Base-by-base conservation (phyloP, 2,797 vertebrate genomes). In the Falco berigora region DNA sequence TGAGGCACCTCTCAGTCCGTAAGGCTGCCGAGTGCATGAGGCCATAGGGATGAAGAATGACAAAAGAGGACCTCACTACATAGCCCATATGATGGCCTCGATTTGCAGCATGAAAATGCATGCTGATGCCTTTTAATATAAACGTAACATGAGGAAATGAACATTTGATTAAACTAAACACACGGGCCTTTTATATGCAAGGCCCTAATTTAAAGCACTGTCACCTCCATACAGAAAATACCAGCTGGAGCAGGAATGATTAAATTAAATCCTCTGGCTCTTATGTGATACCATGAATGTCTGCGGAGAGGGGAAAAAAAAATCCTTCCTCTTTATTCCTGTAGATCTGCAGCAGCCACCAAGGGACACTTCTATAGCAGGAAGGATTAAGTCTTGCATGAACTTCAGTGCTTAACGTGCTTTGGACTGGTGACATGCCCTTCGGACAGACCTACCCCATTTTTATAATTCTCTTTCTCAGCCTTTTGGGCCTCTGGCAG, bases 101-200 rank as follows among this genome's bases (percentile, higher is more conserved):
- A 22, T 93, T 92, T 81, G 52, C 50, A 93, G 72, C 53, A 50
- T 53, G 56, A 88, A 96, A 96, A 96, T 87, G 89, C 77, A 75
- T 73, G 63, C 82, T 59, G 79, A 85, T 96, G 67, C 25, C 79
- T 94, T 95, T 95, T 95, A 95, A 88, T 94, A 79, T 90, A 95
- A 96, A 94, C 6, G 20, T 86, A 95, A 94, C 1, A 0, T 94
- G 72, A 92, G 72, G 86, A 97, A 96, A 96, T 91, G 91, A 97
- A 95, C 79, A 77, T 96, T 95, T 95, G 93, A 96, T 97, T 97
- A 96, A 97, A 87, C 94, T 90, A 95, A 97, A 96, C 86, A 96
- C 91, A 85, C 18, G 0, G 38, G 62, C 86, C 88, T 95, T 97
- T 96, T 95, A 87, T 95, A 96, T 86, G 77, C 82, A 66, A 87